Conservation (phyloP, 2,888 invertebrate genomes). For the Thymelicus acteon region DNA sequence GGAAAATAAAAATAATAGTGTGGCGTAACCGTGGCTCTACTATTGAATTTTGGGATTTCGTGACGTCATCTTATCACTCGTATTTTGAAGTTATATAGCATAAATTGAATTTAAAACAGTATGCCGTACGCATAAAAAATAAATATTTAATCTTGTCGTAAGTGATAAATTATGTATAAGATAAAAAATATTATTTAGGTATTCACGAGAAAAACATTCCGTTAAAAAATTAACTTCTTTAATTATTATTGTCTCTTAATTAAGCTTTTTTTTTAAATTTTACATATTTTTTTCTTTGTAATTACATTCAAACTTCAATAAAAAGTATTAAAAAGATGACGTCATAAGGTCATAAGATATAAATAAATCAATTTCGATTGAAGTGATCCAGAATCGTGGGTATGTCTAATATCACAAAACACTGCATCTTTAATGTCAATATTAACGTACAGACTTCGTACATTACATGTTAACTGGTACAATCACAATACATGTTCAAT, state of each 20-base stretch:
- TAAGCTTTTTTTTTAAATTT: too few relatives aligned
- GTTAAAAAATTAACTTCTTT: too few relatives aligned
- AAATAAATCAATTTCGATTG: not conserved
- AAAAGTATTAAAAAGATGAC: conserved; percentile 2
- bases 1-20: not conserved
- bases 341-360: not conserved
- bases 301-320: not conserved
- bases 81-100: not conserved
- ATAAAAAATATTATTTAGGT: too few relatives aligned
- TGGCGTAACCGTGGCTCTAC: not conserved
- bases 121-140: not conserved
- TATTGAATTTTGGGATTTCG: conserved; percentile 28
- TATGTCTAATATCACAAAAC: not conserved
- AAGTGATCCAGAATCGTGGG: conserved; percentile 7
- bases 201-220: too few relatives aligned
- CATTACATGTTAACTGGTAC: not conserved
- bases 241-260: too few relatives aligned
- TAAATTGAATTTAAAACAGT: not conserved
- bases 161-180: too few relatives aligned
- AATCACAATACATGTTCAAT: not conserved
- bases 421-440: not conserved
- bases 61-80: conserved; percentile 52
- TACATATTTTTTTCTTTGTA: too few relatives aligned
- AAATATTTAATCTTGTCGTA: too few relatives aligned
- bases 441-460: not conserved